A percentile compares a stretch with the other conserved stretches of the same genome.
Conservation (phyloP, 1,140 invertebrate species). For the Platyura marginata region DNA sequence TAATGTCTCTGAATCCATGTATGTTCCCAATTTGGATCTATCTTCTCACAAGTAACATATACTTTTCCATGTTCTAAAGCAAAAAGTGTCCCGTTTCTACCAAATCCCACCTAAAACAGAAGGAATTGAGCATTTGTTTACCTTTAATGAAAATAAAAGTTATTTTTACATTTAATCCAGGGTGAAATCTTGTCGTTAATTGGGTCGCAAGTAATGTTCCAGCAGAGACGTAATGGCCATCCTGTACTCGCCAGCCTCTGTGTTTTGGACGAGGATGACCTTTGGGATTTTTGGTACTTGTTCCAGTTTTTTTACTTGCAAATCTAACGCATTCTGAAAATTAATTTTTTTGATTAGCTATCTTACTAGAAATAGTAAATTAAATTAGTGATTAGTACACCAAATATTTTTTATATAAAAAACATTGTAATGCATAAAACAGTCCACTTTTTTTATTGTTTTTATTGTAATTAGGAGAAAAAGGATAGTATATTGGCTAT, state of each 20-base stretch:
- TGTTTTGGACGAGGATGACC: conserved; percentile 46
- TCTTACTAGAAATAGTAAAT: no score
- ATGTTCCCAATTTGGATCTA: conserved; percentile 50
- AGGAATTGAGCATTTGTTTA: no score
- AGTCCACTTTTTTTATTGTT: no score
- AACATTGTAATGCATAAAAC: no score
- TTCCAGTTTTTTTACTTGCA: conserved; percentile 29
- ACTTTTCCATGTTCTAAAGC: conserved; percentile 54
- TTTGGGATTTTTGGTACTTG: conserved; percentile 41
- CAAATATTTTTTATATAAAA: no score
- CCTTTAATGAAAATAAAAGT: no score
- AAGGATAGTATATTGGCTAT: no score
- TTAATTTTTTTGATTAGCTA: no score
- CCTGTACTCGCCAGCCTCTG: conserved; percentile 46
- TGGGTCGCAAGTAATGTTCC: conserved; percentile 53
- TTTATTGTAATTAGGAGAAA: no score
- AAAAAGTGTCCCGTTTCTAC: conserved; percentile 52
- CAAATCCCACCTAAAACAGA: conserved; percentile 60
- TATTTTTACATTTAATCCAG: conserved; percentile 63
- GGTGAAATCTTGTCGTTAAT: conserved; percentile 48
- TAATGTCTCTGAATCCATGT: conserved; percentile 45
- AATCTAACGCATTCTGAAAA: no score
- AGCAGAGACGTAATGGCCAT: conserved; percentile 38
- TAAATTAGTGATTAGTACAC: no score
- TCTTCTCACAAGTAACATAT: conserved; percentile 54